Conservation (phyloP, 2,888 invertebrate species). For the Leptinotarsa tumamoca region DNA sequence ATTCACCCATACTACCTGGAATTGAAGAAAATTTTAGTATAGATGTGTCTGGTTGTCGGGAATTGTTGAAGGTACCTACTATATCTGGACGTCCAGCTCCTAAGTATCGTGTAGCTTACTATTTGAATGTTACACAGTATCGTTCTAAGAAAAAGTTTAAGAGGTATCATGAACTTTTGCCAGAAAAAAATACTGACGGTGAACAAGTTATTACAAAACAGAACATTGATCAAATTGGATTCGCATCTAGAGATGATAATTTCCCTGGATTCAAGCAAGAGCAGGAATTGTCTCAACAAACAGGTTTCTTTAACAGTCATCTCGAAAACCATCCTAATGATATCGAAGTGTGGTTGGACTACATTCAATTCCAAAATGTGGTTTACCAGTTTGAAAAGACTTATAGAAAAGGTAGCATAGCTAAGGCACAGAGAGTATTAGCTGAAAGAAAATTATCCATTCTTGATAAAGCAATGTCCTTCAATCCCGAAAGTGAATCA, state of each 20-base stretch:
- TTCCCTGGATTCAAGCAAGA: conserved; percentile 64
- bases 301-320: conserved; percentile 69
- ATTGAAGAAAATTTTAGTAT: conserved; percentile 47
- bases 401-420: conserved; percentile 64
- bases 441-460: conserved; percentile 73
- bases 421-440: conserved; percentile 64
- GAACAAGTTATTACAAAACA: conserved; percentile 54
- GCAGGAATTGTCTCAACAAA: conserved; percentile 67
- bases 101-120: conserved; percentile 65
- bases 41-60: conserved; percentile 65
- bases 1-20: not conserved
- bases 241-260: conserved; percentile 50
- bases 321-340: conserved; percentile 69
- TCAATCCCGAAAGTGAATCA: conserved; percentile 69
- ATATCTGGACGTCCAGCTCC: conserved; percentile 76
- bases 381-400: conserved; percentile 66
- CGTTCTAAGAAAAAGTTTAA: conserved; percentile 58
- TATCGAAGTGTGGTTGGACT: conserved; percentile 72
- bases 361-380: conserved; percentile 71
- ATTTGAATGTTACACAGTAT: conserved; percentile 50
- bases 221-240: conserved; percentile 44
- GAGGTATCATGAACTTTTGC: conserved; percentile 56
- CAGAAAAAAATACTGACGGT: conserved; percentile 45
- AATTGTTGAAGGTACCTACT: conserved; percentile 72
- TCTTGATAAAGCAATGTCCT: conserved; percentile 72